A percentile compares a stretch with the other conserved stretches of the same genome.
Evolutionary conservation across 2,113 vertebrate genomes (phyloP).

Genomic region (Ammodytes dubius): DNA sequence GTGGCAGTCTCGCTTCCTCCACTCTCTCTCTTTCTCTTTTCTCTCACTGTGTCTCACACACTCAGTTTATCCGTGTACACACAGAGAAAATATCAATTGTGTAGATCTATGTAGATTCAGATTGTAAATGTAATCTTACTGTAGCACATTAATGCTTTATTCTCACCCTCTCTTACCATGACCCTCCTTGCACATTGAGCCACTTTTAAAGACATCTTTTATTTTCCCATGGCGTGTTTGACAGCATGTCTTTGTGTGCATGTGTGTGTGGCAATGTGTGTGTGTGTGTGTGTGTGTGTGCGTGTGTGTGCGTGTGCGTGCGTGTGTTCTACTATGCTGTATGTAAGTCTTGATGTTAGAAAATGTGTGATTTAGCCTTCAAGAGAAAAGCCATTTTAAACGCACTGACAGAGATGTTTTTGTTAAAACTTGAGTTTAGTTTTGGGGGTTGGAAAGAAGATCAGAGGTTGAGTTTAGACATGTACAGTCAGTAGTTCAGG

Average conservation of each 20-base stretch:
- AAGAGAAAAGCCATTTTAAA: background rate
- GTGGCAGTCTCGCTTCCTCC: conserved; percentile 69
- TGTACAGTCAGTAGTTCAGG: background rate
- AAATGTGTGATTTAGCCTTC: background rate
- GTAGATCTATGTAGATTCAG: conserved; percentile 15
- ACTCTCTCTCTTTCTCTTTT: background rate
- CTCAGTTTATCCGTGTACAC: conserved; percentile 21
- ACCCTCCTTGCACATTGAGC: conserved; percentile 1
- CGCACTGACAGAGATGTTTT: background rate
- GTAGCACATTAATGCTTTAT: conserved; percentile 7
- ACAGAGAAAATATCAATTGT: background rate
- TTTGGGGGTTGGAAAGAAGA: background rate
- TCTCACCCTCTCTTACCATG: background rate
- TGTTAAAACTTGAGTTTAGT: background rate
- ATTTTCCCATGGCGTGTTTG: conserved; percentile 1
- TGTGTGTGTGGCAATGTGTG: background rate
- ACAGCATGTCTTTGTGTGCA: conserved; percentile 1
- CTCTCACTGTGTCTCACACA: conserved; percentile 11
- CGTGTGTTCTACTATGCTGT: background rate
- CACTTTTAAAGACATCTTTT: conserved; percentile 17
- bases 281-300: conserved; percentile 1
- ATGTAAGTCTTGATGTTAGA: background rate
- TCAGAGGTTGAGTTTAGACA: background rate
- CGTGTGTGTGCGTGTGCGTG: background rate
- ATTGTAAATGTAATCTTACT: conserved; percentile 17